Percentiles rank a stretch among this genome's conserved stretches.
phyloP scores from a whole-genome alignment of 2,888 invertebrate genomes.

The Leptarthrus brevirostris region DNA sequence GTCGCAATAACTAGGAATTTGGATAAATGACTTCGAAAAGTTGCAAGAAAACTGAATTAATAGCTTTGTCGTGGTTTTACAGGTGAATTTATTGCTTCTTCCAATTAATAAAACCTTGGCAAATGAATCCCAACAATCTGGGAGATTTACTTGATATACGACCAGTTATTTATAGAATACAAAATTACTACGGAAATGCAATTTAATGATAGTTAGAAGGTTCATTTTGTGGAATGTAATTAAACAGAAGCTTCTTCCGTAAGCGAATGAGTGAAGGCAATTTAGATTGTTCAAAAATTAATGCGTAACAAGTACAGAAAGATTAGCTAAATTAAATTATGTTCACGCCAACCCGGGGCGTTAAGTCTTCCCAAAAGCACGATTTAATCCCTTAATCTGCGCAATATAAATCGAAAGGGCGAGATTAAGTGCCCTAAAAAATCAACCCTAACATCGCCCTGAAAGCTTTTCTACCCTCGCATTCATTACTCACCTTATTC shows the following conservation, averaged over 20 bases:
- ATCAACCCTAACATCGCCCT: background rate
- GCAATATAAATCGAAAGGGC: background rate
- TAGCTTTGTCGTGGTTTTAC: background rate
- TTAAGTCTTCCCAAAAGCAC: background rate
- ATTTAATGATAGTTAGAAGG: background rate
- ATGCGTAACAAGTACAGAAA: too few relatives aligned
- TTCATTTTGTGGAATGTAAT: too few relatives aligned
- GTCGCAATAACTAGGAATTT: background rate
- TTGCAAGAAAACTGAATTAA: background rate
- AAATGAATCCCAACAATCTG: background rate
- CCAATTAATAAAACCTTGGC: background rate
- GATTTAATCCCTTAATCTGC: background rate
- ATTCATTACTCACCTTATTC: background rate
- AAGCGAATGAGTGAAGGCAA: too few relatives aligned
- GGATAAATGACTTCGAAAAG: background rate
- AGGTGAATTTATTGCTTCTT: background rate
- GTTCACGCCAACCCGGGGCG: background rate
- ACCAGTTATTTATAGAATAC: background rate
- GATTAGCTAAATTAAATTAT: too few relatives aligned
- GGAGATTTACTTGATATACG: background rate
- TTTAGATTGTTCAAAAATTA: too few relatives aligned
- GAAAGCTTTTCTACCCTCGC: background rate
- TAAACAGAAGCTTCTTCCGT: too few relatives aligned
- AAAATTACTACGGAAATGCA: background rate
- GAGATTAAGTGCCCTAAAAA: background rate